Conservation (phyloP, 1,140 invertebrate species). For the Portunus trituberculatus region DNA sequence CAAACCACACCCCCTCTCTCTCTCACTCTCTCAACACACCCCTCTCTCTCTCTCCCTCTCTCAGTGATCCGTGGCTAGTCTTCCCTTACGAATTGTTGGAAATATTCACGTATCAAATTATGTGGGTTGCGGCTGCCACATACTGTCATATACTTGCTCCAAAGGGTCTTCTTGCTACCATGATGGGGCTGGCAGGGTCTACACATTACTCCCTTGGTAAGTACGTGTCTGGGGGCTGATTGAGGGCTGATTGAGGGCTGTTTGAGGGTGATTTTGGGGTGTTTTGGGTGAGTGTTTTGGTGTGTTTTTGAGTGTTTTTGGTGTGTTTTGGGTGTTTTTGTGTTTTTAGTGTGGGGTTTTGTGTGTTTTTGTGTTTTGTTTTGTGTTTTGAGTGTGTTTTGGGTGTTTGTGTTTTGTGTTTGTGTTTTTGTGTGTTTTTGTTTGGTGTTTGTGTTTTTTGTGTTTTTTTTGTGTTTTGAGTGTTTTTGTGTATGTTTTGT, state of each 20-base stretch:
- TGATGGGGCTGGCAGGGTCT: constrained; percentile 85
- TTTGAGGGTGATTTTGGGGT: not conserved
- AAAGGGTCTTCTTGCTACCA: constrained; percentile 88
- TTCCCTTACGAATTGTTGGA: constrained; percentile 93
- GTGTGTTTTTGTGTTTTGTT: not conserved
- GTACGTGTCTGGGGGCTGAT: not conserved
- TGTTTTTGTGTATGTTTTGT: too few relatives aligned
- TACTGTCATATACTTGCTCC: constrained; percentile 91
- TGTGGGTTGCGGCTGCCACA: constrained; percentile 93
- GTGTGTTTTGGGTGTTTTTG: not conserved
- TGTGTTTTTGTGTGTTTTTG: too few relatives aligned
- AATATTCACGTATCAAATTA: constrained; percentile 90
- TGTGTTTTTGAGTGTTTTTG: not conserved
- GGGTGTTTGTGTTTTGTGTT: too few relatives aligned
- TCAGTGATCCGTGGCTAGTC: constrained; percentile 90
- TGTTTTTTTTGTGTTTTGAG: too few relatives aligned
- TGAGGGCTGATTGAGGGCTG: not conserved
- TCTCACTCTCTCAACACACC: not conserved
- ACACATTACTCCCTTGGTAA: constrained; percentile 90
- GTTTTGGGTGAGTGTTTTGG: not conserved
- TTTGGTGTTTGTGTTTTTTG: too few relatives aligned
- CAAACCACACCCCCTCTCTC: not conserved
- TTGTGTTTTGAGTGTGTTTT: not conserved
- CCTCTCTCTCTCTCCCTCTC: not conserved
- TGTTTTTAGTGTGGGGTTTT: not conserved